Evolutionary conservation across 2,113 vertebrate genomes (phyloP), one percentile per base, ranked within the genome.

Genomic region (Sylvia atricapilla): DNA sequence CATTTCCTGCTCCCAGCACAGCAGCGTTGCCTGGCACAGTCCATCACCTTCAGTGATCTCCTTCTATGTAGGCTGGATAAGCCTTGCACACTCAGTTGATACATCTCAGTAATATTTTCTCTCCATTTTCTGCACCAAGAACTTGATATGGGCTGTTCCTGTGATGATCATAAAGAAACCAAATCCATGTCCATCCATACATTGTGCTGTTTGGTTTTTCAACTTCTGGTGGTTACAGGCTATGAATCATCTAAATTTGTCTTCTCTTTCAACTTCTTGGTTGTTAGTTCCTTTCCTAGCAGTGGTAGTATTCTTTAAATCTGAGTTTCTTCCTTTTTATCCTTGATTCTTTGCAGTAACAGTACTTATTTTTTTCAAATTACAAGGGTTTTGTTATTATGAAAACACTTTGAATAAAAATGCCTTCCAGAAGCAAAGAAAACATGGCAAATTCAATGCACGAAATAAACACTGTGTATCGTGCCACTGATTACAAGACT

Each of bases 1-100:
- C 0, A 7, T 46, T 69, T 55, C 20, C 43, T 0, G 0, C 44
- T 77, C 13, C 25, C 33, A 31, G 52, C n/a, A 58, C 27, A 44
- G 50, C 7, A 86, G 22, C 58, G 28, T 31, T 62, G 63, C 72
- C 76, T 80, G 58, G 53, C 33, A 78, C 7, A 23, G 56, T 37
- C 37, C 35, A 31, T 24, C 31, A 58, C 37, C 49, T 50, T 79
- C 3, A 2, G 16, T 2, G 0, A 33, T 16, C 43, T 79, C 55
- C 46, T 46, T 46, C 39, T 30, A 2, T 5, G 5, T 21, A 63
- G 76, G 39, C 13, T 76, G 25, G 20, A 39, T 31, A 73, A 73
- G n/a, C 24, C 66, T 52, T 70, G n/a, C 9, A 53, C 67, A 22
- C 22, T 68, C 44, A 72, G 21, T 11, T 67, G 47, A 30, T 39